Base-by-base conservation (phyloP, 1,140 invertebrate species). In the Argopecten irradians region DNA sequence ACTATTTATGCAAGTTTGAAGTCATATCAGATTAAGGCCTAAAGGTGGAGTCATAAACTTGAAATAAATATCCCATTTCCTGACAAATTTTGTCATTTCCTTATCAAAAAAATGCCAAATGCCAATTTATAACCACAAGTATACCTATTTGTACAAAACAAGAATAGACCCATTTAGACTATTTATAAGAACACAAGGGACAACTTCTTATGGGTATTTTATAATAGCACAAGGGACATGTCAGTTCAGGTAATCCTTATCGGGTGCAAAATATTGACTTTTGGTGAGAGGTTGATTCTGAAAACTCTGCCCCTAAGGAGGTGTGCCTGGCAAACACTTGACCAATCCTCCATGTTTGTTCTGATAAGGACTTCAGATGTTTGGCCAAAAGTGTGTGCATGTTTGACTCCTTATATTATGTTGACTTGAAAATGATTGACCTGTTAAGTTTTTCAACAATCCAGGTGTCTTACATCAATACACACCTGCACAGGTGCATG, bases 51-150 rank as follows among this genome's bases (percentile, higher is more conserved):
- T 16, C 55, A n/a, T 28, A 71, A 28, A 16, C 55, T n/a, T 71
- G 22, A 71, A 71, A 71, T 71, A 71, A 28, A 28, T 71, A 71
- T 71, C 55, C 55, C n/a, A 71, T 71, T 71, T 71, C 55, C 55
- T 71, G 55, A 71, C 55, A 71, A 71, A 71, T 71, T 71, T 71
- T n/a, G 55, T 71, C 55, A 71, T 71, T 71, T 71, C 55, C 55
- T 71, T 71, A 71, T 71, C 55, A 46, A 71, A 71, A 71, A 71
- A 71, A 71, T 71, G 22, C 28, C 55, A 71, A 71, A 71, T 71
- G 11, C 55, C 55, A 71, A 71, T 71, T 71, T 71, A 71, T 28
- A 71, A 71, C 55, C 55, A 71, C 55, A 71, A 71, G 55, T 71
- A 71, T n/a, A 71, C 22, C 55, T 71, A 71, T 71, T 71, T 71